Base-by-base conservation (phyloP, 1,140 invertebrate species). In the Myzus persicae region DNA sequence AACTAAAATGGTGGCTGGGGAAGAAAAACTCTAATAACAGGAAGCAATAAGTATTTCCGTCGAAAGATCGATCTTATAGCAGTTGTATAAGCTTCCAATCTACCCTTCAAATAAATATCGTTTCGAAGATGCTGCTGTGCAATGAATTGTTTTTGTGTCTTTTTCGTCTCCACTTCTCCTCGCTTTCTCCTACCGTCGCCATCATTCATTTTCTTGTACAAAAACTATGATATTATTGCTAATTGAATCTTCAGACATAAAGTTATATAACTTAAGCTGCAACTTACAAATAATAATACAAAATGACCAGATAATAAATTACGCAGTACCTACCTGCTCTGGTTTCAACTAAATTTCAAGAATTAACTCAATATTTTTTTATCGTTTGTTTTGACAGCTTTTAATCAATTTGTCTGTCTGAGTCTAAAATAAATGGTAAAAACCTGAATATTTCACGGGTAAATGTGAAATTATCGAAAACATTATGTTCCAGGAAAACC, bases 1-100 rank as follows among this genome's bases (percentile, higher is more conserved):
- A 85, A 44, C 42, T 42, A 85, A 85, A 85, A 85, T 40, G 40
- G 84, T 14, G 42, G 24, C 14, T 44, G 82, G 31, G 31, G 26
- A 44, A 42, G 82, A 85, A 85, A 85, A 42, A 31, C 84, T 44
- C 40, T 85, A 85, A 85, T 85, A 85, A 44, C 40, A 40, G 40
- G 40, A 44, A 85, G 84, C 40, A 85, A 85, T 85, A 85, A 85
- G 40, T 85, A 85, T 85, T 85, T 85, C 26, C 84, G 26, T 2
- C 40, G 40, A 85, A 85, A 44, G 40, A 85, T 85, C 26, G 84
- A 44, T 85, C 84, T 85, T 85, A 85, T 42, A 85, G 40, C 26
- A 85, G 38, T 85, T 85, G 42, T 44, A 44, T 85, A 85, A 85
- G 42, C 84, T 85, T 85, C 40, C 40, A 85, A 85, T 85, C 26